Evolutionary conservation across 2,888 invertebrate genomes (phyloP).

Genomic region (Apocheima hispidaria): DNA sequence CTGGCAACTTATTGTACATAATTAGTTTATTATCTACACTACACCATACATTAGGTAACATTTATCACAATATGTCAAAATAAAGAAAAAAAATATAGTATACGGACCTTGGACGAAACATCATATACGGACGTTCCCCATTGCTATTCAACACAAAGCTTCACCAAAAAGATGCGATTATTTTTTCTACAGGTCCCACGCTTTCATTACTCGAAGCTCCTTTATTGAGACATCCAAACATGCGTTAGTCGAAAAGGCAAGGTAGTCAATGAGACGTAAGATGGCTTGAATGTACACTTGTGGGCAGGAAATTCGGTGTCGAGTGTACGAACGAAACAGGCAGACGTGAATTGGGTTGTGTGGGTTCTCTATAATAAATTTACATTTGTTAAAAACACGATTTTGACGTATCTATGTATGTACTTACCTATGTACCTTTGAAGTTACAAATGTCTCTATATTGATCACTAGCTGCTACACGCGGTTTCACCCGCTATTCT

Average conservation of each 20-base stretch:
- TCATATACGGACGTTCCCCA: too few relatives aligned
- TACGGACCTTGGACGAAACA: background rate
- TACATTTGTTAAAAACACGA: too few relatives aligned
- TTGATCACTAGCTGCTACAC: too few relatives aligned
- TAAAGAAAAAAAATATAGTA: background rate
- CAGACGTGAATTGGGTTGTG: background rate
- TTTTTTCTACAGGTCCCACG: constrained; percentile 43
- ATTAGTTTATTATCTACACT: background rate
- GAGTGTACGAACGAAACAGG: constrained; percentile 55
- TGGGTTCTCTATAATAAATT: background rate
- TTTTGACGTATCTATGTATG: too few relatives aligned
- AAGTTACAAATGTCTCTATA: too few relatives aligned
- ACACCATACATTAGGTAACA: background rate
- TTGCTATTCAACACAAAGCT: background rate
- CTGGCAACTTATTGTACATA: too few relatives aligned
- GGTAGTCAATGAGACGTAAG: constrained; percentile 70
- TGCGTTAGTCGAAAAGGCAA: constrained; percentile 82
- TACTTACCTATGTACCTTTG: too few relatives aligned
- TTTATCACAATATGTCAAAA: background rate
- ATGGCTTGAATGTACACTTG: constrained; percentile 70
- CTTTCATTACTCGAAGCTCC: constrained; percentile 70
- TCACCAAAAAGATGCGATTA: constrained; percentile 9
- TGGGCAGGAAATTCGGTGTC: constrained; percentile 83
- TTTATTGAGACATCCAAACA: constrained; percentile 71
- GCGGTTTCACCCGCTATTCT: too few relatives aligned